A percentile compares a stretch with the other conserved stretches of the same genome.
Conservation (phyloP, 2,888 invertebrate species). For the Spicauda simplicius region DNA sequence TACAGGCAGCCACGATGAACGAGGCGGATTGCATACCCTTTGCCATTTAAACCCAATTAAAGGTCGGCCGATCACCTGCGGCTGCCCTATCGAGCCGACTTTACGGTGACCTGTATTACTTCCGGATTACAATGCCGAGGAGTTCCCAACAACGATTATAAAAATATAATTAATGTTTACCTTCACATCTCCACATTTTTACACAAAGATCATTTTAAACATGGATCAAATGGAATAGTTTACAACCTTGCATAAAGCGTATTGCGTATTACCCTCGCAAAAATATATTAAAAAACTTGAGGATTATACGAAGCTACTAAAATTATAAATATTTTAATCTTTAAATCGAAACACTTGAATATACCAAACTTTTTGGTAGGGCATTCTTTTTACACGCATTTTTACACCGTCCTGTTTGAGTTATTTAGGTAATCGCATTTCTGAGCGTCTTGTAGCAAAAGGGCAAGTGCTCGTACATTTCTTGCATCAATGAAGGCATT, state of each 20-base stretch:
- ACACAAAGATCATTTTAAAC: neutral
- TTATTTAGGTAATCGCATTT: neutral
- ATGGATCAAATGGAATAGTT: too few relatives aligned
- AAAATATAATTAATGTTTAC: conserved; percentile 12
- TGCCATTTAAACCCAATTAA: neutral
- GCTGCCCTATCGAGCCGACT: conserved; percentile 1
- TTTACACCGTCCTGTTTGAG: neutral
- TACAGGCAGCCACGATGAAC: neutral
- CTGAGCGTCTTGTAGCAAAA: neutral
- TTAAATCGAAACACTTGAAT: too few relatives aligned
- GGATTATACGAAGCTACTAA: neutral
- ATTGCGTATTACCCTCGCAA: neutral
- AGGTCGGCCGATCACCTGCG: conserved; percentile 4
- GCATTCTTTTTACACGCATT: neutral
- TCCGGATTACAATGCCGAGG: conserved; percentile 6
- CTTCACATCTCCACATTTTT: conserved; percentile 6
- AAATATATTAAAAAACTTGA: neutral
- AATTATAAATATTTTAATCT: too few relatives aligned
- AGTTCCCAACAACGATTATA: neutral
- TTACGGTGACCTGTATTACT: neutral
- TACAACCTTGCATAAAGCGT: neutral
- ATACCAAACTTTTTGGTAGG: neutral
- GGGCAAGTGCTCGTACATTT: neutral
- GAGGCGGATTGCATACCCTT: neutral
- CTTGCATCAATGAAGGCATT: neutral